Base-by-base conservation (phyloP, 92 coral and sea anemone genomes). In the Siderastrea radians region DNA sequence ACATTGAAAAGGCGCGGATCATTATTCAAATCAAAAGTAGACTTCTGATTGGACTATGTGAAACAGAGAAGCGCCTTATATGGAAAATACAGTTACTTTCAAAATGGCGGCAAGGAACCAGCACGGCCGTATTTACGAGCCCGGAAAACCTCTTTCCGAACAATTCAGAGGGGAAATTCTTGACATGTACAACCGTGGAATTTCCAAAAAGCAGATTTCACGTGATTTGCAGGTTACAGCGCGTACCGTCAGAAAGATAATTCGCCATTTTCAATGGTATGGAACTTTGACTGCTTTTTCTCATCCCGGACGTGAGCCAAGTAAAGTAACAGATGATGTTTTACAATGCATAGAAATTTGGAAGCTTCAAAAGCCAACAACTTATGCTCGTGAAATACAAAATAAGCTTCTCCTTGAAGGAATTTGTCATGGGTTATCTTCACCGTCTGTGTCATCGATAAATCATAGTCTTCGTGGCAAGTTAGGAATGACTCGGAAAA, bases 301-400 rank as follows among this genome's bases (percentile, higher is more conserved):
- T 46, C 70, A 44, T 58, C 80, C 80, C 51, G 87, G 87, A 54
- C 72, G 87, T 71, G 80, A 83, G 47, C 87, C 81, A 26, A 58
- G 62, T n/a, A 45, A 51, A 58, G 66, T 84, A 52, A 84, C 90
- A 17, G 85, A 87, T 62, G 62, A 87, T 38, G 70, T 87, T 52
- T 83, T 87, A 14, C 85, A 78, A 48, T 52, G 85, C 49, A 49
- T 72, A 4, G 85, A 90, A 64, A 90, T 85, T 59, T 90, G 93
- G 90, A 90, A 86, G 71, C 62, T 74, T 38, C 84, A 86, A 67
- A 90, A 86, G 82, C 93, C 87, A 43, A 90, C 87, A 71, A 81
- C 66, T 50, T 88, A 88, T 81, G 91, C 82, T 61, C 54, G 64
- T 48, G 91, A 88, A 73, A 81, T 88, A 58, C 91, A 64, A 71